Percentiles rank a stretch among this genome's conserved stretches.
These are phyloP conservation scores for Muntiacus muntjak DNA, from an alignment of 2,113 vertebrate species.

Conservation along the genomic window DNA sequence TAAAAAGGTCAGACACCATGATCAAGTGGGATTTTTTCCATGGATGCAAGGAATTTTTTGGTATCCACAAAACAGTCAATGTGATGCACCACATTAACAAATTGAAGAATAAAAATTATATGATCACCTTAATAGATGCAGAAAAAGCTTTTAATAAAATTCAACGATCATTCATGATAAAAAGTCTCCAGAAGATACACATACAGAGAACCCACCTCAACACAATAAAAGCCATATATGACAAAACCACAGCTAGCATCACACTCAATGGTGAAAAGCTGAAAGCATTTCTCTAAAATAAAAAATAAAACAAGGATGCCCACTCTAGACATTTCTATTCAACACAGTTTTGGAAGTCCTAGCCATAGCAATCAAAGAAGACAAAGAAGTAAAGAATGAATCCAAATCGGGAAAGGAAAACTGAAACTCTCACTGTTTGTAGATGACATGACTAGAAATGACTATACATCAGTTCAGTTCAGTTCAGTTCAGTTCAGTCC, in stretches of 20 bases:
- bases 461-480: background rate
- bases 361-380: background rate
- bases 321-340: background rate
- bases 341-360: background rate
- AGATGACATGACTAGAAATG: background rate
- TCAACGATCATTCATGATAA: background rate
- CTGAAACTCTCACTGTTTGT: background rate
- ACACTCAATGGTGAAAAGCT: background rate
- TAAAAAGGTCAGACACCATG: background rate
- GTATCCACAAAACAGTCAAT: background rate
- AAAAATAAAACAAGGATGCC: background rate
- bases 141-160: background rate
- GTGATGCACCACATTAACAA: background rate
- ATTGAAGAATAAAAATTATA: background rate
- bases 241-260: background rate
- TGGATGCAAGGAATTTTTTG: background rate
- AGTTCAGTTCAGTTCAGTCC: too few relatives aligned
- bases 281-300: background rate
- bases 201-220: background rate
- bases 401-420: background rate
- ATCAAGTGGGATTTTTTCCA: background rate
- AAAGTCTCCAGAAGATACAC: background rate
- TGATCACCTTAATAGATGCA: background rate
- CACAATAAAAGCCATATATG: background rate
- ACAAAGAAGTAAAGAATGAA: background rate